Evolutionary conservation across 2,113 vertebrate genomes (phyloP), one percentile per base, ranked within the genome.

Genomic region (Andinoacara biseriatus): DNA sequence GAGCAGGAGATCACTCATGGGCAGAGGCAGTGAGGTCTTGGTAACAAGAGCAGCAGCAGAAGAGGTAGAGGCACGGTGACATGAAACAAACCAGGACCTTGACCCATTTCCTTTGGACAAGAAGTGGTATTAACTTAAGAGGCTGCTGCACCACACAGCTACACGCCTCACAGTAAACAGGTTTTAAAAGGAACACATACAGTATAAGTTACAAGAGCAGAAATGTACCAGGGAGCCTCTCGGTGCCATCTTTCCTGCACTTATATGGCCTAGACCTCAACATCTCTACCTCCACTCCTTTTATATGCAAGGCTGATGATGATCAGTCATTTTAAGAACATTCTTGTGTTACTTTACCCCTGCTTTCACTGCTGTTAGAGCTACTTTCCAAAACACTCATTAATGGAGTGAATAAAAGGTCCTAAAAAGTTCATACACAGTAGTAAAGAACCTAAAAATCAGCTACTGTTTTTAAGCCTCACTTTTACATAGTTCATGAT

Each of bases 91-190:
- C 58, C 43, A 26, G 87, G 86, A 86, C 91, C 91, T 87, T 84
- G 69, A 90, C 83, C 90, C 58, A 33, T 86, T 90, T 93, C 76
- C 76, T 63, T 76, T 84, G 58, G 49, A 81, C 85, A 40, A 76
- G 78, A 61, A 38, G 74, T 17, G 77, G 86, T 85, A 89, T 92
- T 81, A 56, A 76, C 89, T 86, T 83, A 82, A 86, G 76, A 76
- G 63, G 40, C 56, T 38, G 38, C 76, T 13, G 33, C 17, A 76
- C 59, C 86, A 84, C 72, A 46, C 26, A 87, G 81, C 86, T 60
- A 59, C 81, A 69, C 80, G 49, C 38, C 80, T 76, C 52, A 43
- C 62, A 78, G 82, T 92, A 87, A 94, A 92, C 83, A 90, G 84
- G 83, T 84, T 90, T 80, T 86, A 87, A 87, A 60, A 78, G 78